phyloP scores from a whole-genome alignment of 2,797 vertebrate species.

The Phataginus tetradactyla region DNA sequence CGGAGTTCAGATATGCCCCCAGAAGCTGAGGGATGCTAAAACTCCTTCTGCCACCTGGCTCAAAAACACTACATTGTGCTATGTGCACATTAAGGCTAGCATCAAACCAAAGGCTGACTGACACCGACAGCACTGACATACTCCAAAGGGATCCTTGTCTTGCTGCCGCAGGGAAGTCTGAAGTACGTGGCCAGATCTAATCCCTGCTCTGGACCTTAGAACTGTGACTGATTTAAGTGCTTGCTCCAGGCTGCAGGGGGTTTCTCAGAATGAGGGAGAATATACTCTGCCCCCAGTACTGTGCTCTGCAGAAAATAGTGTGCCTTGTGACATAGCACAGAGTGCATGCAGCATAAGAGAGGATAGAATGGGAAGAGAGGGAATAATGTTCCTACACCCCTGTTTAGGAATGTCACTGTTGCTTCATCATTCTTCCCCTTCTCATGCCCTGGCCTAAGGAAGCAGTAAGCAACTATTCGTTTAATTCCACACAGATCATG shows the following conservation, averaged over 20 bases:
- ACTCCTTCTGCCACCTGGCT: not conserved
- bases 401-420: not conserved
- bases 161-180: not conserved
- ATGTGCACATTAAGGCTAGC: not conserved
- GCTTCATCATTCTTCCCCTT: not conserved
- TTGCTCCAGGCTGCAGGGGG: not conserved
- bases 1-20: not conserved
- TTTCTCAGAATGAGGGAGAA: not conserved
- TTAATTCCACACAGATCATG: not conserved
- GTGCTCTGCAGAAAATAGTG: not conserved
- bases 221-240: not conserved
- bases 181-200: not conserved
- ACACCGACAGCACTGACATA: not conserved
- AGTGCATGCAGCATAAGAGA: not conserved
- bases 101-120: not conserved
- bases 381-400: not conserved
- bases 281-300: not conserved
- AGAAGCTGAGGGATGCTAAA: not conserved
- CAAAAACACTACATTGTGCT: not conserved
- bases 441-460: not conserved
- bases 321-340: not conserved
- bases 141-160: not conserved
- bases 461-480: not conserved
- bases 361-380: not conserved
- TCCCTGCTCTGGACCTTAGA: not conserved